phyloP scores from a whole-genome alignment of 2,797 vertebrate genomes.

The Eulemur rubriventer region DNA sequence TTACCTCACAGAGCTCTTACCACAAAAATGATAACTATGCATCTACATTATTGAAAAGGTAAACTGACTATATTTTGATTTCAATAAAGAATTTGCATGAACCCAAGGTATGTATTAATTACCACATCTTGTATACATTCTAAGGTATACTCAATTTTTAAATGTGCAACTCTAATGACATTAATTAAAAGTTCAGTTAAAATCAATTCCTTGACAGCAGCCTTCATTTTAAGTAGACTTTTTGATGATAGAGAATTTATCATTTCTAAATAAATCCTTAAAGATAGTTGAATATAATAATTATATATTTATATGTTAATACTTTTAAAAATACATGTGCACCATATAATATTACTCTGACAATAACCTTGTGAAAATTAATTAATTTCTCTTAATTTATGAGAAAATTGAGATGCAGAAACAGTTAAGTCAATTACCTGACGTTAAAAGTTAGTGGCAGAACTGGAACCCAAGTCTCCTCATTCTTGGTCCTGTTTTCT shows the following conservation, averaged over 20 bases:
- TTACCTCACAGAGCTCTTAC: not conserved
- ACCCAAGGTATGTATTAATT: not conserved
- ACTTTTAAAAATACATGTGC: not conserved
- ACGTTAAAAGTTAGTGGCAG: not conserved
- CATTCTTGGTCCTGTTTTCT: not conserved
- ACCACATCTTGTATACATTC: not conserved
- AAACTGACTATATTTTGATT: not conserved
- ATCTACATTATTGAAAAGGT: constrained; percentile 15
- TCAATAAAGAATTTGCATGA: not conserved
- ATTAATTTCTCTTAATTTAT: constrained; percentile 40
- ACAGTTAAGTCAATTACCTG: not conserved
- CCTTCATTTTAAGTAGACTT: not conserved
- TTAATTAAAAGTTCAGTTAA: constrained; percentile 8
- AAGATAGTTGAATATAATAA: not conserved
- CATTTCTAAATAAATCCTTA: constrained; percentile 28
- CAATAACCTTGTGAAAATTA: not conserved
- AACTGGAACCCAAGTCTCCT: not conserved
- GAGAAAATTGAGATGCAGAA: not conserved
- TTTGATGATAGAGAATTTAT: not conserved
- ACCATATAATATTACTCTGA: not conserved
- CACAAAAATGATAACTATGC: not conserved
- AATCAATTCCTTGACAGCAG: not conserved
- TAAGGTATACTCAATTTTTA: not conserved
- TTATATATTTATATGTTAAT: not conserved
- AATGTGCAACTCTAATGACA: not conserved